Evolutionary conservation across 2,113 vertebrate genomes (phyloP), one percentile per base, ranked within the genome.

Genomic region (Dasypus novemcinctus): DNA sequence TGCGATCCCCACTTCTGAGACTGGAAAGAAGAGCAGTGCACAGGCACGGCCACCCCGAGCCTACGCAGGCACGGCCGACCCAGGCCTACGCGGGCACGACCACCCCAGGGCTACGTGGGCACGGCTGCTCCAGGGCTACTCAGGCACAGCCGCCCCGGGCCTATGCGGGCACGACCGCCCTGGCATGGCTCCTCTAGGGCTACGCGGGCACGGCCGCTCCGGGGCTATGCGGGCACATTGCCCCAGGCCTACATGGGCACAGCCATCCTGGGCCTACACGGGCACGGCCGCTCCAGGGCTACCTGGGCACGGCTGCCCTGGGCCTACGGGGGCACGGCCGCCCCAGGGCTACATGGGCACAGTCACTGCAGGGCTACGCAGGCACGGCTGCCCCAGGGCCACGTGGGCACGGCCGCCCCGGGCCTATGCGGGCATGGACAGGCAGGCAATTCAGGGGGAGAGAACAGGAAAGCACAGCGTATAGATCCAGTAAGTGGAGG

Each of bases 31-130:
- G n/a, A 79, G 68, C 33, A 3, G 23, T 6, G 54, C 20, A 12
- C 4, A 17, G 93, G 61, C 91, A 86, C 31, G 20, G 72, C 46
- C 69, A 2, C 29, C 89, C 90, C 64, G 71, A 71, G 8, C 5
- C 87, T 52, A 80, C 61, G 91, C 52, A 17, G 95, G 15, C 31
- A 86, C 93, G 82, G 78, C n/a, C n/a, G n/a, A n/a, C n/a, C n/a
- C n/a, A n/a, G n/a, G n/a, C n/a, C n/a, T n/a, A n/a, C n/a, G n/a
- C 8, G 1, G 93, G 61, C 91, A 86, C 31, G 20, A 69, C 46
- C 69, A 2, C 29, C 89, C 90, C 64, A 74, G 71, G 8, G 4
- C 87, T 52, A 80, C 61, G 91, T 46, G 17, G 95, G 15, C 31
- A 86, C 93, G 82, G 78, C n/a, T n/a, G n/a, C n/a, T n/a, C n/a